Conservation (phyloP, 2,888 invertebrate genomes). For the Bombyx huttoni region DNA sequence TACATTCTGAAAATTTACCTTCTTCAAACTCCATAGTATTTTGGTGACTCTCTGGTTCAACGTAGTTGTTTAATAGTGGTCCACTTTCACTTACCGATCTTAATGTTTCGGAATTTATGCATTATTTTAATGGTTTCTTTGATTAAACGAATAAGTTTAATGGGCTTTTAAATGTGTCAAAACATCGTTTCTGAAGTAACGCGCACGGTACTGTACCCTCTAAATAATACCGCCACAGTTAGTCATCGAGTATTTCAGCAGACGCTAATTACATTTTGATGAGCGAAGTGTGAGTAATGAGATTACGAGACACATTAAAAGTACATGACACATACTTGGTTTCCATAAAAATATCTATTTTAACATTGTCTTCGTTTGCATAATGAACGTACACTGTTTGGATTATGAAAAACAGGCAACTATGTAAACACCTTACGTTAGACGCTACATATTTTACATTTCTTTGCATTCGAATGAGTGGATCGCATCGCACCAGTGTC, state of each 20-base stretch:
- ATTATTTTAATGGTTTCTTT: not conserved
- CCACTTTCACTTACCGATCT: not conserved
- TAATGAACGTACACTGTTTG: not conserved
- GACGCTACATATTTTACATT: not conserved
- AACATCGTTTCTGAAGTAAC: not conserved
- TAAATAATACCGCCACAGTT: slow-evolving; percentile 13
- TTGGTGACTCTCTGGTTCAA: not conserved
- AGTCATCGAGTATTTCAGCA: slow-evolving; percentile 35
- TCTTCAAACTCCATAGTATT: not conserved
- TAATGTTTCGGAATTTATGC: not conserved
- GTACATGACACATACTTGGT: slow-evolving; percentile 16
- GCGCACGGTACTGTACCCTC: not conserved
- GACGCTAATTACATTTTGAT: slow-evolving; percentile 56
- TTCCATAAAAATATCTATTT: not conserved
- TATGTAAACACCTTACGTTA: not conserved
- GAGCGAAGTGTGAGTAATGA: slow-evolving; percentile 39
- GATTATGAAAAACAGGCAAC: not conserved
- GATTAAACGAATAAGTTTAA: not conserved
- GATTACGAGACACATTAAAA: slow-evolving; percentile 39
- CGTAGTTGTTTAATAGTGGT: not conserved
- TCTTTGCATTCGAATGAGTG: slow-evolving; percentile 11
- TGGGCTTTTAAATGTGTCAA: not conserved
- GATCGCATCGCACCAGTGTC: slow-evolving; percentile 10
- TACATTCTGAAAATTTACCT: not conserved
- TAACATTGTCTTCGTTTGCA: not conserved